Conservation (phyloP, 2,797 vertebrate genomes). For the Halcyon leucocephala region DNA sequence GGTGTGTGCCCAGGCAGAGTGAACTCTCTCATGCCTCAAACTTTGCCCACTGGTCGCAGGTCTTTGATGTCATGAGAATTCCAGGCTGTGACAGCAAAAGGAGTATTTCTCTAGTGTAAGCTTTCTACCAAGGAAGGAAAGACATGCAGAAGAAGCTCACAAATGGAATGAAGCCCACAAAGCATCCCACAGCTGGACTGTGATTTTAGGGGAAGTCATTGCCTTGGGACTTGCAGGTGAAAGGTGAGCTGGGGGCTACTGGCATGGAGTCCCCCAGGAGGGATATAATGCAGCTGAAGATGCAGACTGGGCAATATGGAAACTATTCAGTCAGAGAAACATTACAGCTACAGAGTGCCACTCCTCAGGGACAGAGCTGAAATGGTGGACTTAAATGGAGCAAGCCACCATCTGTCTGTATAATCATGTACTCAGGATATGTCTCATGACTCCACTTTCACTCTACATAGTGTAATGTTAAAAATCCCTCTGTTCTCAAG, state of each 20-base stretch:
- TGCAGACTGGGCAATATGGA: neutral
- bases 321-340: neutral
- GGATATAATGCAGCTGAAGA: neutral
- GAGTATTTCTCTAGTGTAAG: neutral
- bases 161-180: rapidly evolving
- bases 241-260: neutral
- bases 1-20: neutral
- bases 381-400: neutral
- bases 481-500: neutral
- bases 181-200: rapidly evolving
- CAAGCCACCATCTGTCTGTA: neutral
- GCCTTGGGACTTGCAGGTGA: neutral
- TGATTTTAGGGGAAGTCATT: neutral
- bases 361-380: neutral
- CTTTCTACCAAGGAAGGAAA: neutral
- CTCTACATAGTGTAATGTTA: rapidly evolving
- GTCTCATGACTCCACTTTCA: neutral
- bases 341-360: rapidly evolving
- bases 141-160: neutral
- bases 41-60: neutral
- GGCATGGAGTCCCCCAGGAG: neutral
- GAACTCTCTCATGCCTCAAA: neutral
- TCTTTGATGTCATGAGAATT: neutral
- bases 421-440: neutral
- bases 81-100: neutral